phyloP scores from a whole-genome alignment of 2,888 invertebrate genomes.

The Nemotelus pantherinus region DNA sequence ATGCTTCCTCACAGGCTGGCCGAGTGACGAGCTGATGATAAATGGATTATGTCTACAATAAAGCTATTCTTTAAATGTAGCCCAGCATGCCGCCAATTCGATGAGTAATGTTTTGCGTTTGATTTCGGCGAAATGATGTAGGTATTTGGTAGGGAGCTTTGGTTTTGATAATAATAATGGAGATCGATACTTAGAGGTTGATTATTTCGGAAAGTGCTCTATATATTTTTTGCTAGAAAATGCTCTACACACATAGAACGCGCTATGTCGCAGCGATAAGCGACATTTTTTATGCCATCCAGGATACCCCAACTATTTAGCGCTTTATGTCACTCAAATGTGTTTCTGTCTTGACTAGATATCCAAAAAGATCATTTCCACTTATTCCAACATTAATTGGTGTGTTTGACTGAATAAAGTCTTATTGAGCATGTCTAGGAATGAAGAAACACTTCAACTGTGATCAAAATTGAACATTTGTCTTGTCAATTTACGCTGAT shows the following conservation, averaged over 20 bases:
- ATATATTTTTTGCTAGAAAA: background rate
- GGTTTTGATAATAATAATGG: background rate
- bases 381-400: no score
- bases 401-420: no score
- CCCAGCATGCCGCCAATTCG: background rate
- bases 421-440: no score
- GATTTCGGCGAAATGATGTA: background rate
- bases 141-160: background rate
- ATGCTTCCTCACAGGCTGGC: background rate
- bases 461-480: no score
- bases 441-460: no score
- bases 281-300: no score
- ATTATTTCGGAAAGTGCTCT: no score
- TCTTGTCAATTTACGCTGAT: no score
- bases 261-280: background rate
- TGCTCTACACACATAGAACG: background rate
- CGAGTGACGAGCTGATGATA: slow-evolving; percentile 13
- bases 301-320: no score
- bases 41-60: slow-evolving; percentile 16
- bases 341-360: no score
- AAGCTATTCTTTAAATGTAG: slow-evolving; percentile 6
- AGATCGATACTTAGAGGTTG: background rate
- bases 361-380: no score
- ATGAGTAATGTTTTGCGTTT: background rate
- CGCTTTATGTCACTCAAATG: no score